These are phyloP conservation scores for Spheniscus mendiculus DNA, from an alignment of 2,113 vertebrate species.

Conservation along the genomic window DNA sequence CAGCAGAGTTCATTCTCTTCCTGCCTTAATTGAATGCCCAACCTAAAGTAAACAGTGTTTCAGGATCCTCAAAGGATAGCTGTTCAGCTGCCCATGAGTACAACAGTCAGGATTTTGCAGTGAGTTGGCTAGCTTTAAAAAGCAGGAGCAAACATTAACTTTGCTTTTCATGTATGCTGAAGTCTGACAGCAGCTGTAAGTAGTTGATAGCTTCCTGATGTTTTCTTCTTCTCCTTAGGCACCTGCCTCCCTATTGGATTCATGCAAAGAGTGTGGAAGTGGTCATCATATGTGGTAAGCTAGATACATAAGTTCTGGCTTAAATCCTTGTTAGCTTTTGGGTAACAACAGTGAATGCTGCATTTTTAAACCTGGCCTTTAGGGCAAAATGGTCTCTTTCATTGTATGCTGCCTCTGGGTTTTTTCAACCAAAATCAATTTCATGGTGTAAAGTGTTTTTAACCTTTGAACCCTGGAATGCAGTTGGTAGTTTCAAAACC, in stretches of 20 bases:
- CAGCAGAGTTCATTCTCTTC: not conserved
- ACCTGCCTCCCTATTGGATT: slow-evolving; percentile 27
- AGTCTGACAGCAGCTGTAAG: not conserved
- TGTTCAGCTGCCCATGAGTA: not conserved
- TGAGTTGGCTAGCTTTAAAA: not conserved
- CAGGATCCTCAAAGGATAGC: not conserved
- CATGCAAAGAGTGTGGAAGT: slow-evolving; percentile 50
- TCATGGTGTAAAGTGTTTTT: not conserved
- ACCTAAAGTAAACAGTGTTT: not conserved
- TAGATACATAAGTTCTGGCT: not conserved
- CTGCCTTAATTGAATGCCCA: not conserved
- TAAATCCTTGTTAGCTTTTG: not conserved
- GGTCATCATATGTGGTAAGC: slow-evolving; percentile 68
- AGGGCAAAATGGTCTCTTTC: not conserved
- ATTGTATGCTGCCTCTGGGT: not conserved
- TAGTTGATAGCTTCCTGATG: not conserved
- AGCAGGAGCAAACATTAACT: not conserved
- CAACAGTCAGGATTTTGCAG: not conserved
- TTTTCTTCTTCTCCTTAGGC: slow-evolving; percentile 52
- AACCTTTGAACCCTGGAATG: not conserved
- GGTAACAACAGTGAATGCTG: not conserved
- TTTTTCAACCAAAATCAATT: not conserved
- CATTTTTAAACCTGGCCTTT: not conserved
- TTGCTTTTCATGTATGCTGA: not conserved
- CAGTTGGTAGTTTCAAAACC: not conserved